A percentile compares a stretch with the other conserved stretches of the same genome.
Conservation (phyloP, 2,113 vertebrate genomes). For the Dipodomys ordii region DNA sequence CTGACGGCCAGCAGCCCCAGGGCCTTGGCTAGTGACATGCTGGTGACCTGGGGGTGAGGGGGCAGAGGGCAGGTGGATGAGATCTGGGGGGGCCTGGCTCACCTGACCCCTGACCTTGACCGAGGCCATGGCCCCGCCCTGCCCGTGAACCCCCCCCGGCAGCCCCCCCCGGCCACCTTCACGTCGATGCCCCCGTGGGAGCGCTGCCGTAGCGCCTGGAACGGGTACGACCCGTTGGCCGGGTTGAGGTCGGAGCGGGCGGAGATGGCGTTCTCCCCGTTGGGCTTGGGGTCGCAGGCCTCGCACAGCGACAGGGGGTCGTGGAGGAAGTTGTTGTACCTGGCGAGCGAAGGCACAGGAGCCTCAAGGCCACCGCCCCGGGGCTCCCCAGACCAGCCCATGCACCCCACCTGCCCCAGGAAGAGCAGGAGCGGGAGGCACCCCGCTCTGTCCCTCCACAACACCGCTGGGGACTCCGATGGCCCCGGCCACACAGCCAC, state of each 20-base stretch:
- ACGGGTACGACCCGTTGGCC: conserved; percentile 95
- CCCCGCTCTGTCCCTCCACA: accelerated
- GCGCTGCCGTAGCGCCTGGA: conserved; percentile 93
- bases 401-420: not conserved
- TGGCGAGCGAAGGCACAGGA: not conserved
- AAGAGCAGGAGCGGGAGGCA: not conserved
- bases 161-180: conserved; percentile 87
- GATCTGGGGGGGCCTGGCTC: not conserved
- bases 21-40: conserved; percentile 86
- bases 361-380: no score
- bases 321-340: conserved; percentile 94
- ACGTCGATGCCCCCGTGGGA: conserved; percentile 94
- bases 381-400: no score
- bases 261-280: conserved; percentile 94
- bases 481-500: accelerated
- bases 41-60: conserved; percentile 89
- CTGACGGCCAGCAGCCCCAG: conserved; percentile 90
- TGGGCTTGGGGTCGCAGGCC: conserved; percentile 89
- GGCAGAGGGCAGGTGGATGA: not conserved
- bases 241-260: conserved; percentile 96
- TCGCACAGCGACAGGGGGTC: conserved; percentile 92
- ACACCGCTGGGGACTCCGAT: not conserved
- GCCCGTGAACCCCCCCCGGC: not conserved
- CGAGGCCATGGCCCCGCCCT: not conserved
- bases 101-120: not conserved